Conservation (phyloP, 1,140 invertebrate species). For the Diachasma alloeum region DNA sequence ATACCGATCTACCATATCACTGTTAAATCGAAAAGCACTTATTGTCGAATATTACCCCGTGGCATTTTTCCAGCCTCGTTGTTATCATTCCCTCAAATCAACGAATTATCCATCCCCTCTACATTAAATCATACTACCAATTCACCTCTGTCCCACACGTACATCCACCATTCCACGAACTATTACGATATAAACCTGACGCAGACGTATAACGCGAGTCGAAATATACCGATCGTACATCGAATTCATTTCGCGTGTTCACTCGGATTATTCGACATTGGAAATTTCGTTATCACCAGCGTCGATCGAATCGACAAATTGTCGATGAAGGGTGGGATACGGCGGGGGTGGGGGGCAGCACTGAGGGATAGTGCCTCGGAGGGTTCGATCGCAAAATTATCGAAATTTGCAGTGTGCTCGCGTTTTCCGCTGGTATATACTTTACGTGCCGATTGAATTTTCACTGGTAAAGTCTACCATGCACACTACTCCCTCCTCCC, state of each 20-base stretch:
- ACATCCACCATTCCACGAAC: background rate
- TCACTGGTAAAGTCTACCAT: background rate
- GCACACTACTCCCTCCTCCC: background rate
- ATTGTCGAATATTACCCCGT: background rate
- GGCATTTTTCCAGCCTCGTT: conserved; percentile 15
- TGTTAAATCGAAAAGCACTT: background rate
- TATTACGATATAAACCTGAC: background rate
- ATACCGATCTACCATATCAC: background rate
- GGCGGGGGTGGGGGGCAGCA: background rate
- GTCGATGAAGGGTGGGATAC: conserved; percentile 28
- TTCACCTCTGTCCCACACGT: conserved; percentile 25
- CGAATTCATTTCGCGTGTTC: conserved; percentile 40
- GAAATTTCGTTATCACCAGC: conserved; percentile 42
- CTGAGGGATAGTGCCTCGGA: background rate
- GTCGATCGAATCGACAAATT: conserved; percentile 43
- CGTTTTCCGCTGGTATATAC: conserved; percentile 19
- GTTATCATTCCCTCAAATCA: conserved; percentile 27
- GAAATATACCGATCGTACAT: conserved; percentile 27
- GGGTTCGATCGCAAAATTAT: conserved; percentile 37
- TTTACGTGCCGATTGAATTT: conserved; percentile 16
- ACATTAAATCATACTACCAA: conserved; percentile 35
- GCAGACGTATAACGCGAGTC: background rate
- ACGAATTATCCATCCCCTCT: conserved; percentile 31
- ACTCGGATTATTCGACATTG: conserved; percentile 41
- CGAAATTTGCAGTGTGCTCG: conserved; percentile 32